Conservation (phyloP, 2,113 vertebrate genomes). For the Pipra filicauda region DNA sequence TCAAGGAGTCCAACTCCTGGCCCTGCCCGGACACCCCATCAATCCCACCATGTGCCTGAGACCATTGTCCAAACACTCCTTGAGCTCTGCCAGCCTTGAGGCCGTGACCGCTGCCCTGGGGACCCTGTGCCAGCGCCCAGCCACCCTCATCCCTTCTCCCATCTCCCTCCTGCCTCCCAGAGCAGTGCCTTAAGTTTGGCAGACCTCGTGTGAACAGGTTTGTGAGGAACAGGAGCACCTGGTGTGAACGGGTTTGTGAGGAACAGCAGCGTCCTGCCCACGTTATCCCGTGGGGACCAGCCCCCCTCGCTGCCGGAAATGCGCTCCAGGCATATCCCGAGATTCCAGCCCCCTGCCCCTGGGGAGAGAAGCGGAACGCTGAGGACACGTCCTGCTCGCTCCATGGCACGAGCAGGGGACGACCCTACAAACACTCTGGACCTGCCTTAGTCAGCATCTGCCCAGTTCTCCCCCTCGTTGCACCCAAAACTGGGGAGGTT, state of each 20-base stretch:
- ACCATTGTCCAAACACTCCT: not conserved
- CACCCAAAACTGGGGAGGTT: accelerated
- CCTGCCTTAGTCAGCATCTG: not conserved
- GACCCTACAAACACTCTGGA: not conserved
- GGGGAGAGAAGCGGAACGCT: accelerated
- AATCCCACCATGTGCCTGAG: not conserved
- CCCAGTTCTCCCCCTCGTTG: accelerated
- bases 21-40: not conserved
- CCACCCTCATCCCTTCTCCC: not conserved
- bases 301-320: not conserved
- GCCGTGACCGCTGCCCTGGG: not conserved
- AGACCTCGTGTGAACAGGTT: not conserved
- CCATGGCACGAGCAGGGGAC: not conserved
- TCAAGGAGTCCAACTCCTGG: not conserved
- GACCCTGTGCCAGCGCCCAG: not conserved
- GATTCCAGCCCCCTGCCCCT: not conserved
- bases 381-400: not conserved
- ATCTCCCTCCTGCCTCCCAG: not conserved
- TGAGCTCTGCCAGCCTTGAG: not conserved
- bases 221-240: not conserved
- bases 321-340: accelerated
- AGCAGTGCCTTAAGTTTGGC: not conserved
- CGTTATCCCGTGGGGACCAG: accelerated
- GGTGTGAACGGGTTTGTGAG: not conserved
- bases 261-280: not conserved